Percentiles rank a stretch among this genome's conserved stretches.
These are phyloP conservation scores for Stegophylla sp. DNA, from an alignment of 2,888 invertebrate genomes.

Conservation along the genomic window DNA sequence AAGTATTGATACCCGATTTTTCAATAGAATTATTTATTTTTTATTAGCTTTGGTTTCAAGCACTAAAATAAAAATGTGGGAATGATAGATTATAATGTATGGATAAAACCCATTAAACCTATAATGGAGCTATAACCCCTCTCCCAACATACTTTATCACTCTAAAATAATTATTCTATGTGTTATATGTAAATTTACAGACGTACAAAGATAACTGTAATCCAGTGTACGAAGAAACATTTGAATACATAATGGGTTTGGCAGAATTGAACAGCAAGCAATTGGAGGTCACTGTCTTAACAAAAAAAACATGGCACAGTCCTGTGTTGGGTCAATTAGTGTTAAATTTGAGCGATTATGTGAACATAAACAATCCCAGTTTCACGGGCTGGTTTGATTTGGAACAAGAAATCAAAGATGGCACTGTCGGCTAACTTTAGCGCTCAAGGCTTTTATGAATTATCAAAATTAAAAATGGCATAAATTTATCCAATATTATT, in stretches of 20 bases:
- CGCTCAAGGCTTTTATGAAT: not conserved
- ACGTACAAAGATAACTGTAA: constrained; percentile 87
- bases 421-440: not conserved
- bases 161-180: not conserved
- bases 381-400: constrained; percentile 56
- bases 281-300: constrained; percentile 85
- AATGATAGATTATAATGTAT: too few relatives aligned
- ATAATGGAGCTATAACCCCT: too few relatives aligned
- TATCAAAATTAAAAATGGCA: not conserved
- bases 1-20: too few relatives aligned
- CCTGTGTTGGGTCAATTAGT: constrained; percentile 81
- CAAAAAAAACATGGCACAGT: constrained; percentile 83
- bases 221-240: constrained; percentile 88
- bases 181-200: constrained; percentile 64
- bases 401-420: constrained; percentile 48
- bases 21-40: too few relatives aligned
- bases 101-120: too few relatives aligned
- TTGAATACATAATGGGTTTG: constrained; percentile 85
- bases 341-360: constrained; percentile 44
- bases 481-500: too few relatives aligned
- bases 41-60: too few relatives aligned
- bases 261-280: constrained; percentile 79
- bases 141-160: too few relatives aligned
- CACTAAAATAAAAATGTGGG: too few relatives aligned
- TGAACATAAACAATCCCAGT: constrained; percentile 19